Evolutionary conservation across 64 coral and sea anemone species (phyloP).

Genomic region (Stichodactyla mertensii): DNA sequence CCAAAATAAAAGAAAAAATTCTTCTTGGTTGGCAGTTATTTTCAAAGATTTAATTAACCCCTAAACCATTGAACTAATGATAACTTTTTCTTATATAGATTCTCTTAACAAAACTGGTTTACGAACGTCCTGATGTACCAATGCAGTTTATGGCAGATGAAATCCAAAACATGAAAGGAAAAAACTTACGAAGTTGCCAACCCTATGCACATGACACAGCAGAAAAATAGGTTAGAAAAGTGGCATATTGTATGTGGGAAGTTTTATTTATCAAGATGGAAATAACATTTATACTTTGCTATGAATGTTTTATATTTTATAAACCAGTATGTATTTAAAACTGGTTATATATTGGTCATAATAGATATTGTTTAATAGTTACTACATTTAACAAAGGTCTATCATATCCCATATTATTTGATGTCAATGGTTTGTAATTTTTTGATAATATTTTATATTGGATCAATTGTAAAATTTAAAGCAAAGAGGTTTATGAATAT

Average conservation of each 20-base stretch:
- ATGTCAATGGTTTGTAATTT: not conserved
- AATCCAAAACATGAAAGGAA: slow-evolving; percentile 37
- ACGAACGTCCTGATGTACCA: slow-evolving; percentile 28
- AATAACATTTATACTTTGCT: not conserved
- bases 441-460: too few relatives aligned
- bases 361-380: too few relatives aligned
- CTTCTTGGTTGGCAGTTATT: too few relatives aligned
- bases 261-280: not conserved
- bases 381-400: too few relatives aligned
- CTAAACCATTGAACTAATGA: too few relatives aligned
- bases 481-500: not conserved
- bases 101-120: slow-evolving; percentile 52
- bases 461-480: not conserved
- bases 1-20: too few relatives aligned
- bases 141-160: slow-evolving; percentile 45
- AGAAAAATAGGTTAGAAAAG: not conserved
- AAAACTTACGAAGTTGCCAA: not conserved
- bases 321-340: too few relatives aligned
- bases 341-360: too few relatives aligned
- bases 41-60: too few relatives aligned
- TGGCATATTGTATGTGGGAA: not conserved
- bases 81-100: slow-evolving; percentile 19
- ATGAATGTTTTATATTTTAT: too few relatives aligned
- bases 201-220: not conserved
- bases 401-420: not conserved